Evolutionary conservation across 1,140 invertebrate species (phyloP).

Genomic region (Odontomachus brunneus): DNA sequence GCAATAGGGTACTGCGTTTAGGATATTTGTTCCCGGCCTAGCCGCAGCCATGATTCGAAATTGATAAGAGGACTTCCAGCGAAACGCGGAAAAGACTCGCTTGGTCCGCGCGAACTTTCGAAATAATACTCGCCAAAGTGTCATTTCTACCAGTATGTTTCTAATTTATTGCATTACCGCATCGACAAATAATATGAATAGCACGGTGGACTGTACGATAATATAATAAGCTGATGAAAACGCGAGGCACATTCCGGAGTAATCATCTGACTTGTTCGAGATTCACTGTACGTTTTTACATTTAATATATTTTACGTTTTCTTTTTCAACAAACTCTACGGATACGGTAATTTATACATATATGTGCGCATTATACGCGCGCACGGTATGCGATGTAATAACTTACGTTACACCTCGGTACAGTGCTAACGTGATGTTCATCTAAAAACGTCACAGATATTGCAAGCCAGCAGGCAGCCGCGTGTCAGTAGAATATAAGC

Average conservation of each 20-base stretch:
- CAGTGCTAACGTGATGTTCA: constrained; percentile 47
- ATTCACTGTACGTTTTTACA: too few species aligned
- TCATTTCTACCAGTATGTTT: not conserved
- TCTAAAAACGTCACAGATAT: constrained; percentile 52
- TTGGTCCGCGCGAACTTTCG: not conserved
- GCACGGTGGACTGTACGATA: too few species aligned
- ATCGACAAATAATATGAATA: too few species aligned
- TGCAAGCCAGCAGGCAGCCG: constrained; percentile 25
- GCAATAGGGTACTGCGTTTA: constrained; percentile 43
- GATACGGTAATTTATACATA: too few species aligned
- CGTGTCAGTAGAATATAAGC: constrained; percentile 38
- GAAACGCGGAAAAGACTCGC: not conserved
- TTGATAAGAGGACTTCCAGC: constrained; percentile 56
- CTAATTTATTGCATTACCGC: not conserved
- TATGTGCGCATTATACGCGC: too few species aligned
- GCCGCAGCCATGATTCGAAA: constrained; percentile 54
- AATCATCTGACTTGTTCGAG: too few species aligned
- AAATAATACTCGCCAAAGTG: not conserved
- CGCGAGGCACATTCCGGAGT: not conserved
- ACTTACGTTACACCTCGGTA: constrained; percentile 33
- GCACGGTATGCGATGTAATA: constrained; percentile 23
- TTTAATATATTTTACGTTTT: too few species aligned
- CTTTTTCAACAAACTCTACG: too few species aligned
- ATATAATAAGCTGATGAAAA: not conserved
- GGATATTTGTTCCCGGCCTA: constrained; percentile 24